Percentiles rank a stretch among this genome's conserved stretches.
These are phyloP conservation scores for Rhaphigaster nebulosa DNA, from an alignment of 2,888 invertebrate species.

Conservation along the genomic window DNA sequence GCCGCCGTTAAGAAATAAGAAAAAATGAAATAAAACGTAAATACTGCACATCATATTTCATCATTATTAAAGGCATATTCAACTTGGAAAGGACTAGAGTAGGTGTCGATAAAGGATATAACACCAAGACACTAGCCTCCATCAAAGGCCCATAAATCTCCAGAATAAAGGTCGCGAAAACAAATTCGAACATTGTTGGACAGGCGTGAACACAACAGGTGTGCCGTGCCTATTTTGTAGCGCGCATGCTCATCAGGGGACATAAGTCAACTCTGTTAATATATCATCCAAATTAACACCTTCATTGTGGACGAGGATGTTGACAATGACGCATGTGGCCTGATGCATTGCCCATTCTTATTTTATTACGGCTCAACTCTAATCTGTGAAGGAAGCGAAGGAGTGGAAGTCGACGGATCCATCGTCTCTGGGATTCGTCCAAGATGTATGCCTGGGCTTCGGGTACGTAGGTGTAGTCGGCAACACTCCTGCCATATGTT, in stretches of 20 bases:
- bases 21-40: background rate
- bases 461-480: background rate
- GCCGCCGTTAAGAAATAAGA: background rate
- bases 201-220: conserved; percentile 20
- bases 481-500: background rate
- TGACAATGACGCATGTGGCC: conserved; percentile 48
- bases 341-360: conserved; percentile 55
- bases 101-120: conserved; percentile 1
- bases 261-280: conserved; percentile 45
- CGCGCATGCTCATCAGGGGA: conserved; percentile 30
- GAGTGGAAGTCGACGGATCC: background rate
- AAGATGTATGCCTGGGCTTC: background rate
- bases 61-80: conserved; percentile 15
- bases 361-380: background rate
- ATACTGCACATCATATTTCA: background rate
- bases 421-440: background rate
- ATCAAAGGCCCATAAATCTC: conserved; percentile 5
- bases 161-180: conserved; percentile 30
- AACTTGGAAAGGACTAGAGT: background rate
- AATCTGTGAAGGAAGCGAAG: background rate
- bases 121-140: background rate
- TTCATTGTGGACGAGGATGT: conserved; percentile 41
- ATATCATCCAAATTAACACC: conserved; percentile 53
- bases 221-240: background rate
- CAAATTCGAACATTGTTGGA: conserved; percentile 9